These are phyloP conservation scores for Anguilla anguilla DNA, from an alignment of 2,797 vertebrate species.

Conservation along the genomic window DNA sequence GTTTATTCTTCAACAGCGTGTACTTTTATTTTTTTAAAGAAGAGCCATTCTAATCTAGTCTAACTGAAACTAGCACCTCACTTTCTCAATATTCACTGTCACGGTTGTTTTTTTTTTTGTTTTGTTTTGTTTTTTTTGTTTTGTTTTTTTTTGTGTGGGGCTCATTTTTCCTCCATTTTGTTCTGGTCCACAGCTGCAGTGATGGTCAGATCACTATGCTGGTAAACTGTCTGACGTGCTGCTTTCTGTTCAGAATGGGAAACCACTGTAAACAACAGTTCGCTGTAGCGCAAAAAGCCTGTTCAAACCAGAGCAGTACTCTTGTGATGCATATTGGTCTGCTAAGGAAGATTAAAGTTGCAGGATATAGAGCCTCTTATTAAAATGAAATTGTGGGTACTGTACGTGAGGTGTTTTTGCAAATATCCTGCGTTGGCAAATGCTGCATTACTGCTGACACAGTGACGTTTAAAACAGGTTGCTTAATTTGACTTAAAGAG, in stretches of 20 bases:
- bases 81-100: constrained; percentile 40
- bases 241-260: constrained; percentile 37
- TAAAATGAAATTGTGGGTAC: constrained; percentile 24
- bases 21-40: not conserved
- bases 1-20: not conserved
- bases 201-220: not conserved
- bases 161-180: constrained; percentile 56
- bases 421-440: not conserved
- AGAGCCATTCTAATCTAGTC: not conserved
- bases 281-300: constrained; percentile 52
- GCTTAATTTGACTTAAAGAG: not conserved
- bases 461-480: not conserved
- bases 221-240: constrained; percentile 46
- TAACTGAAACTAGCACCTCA: not conserved
- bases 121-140: constrained; percentile 27
- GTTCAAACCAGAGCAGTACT: constrained; percentile 28
- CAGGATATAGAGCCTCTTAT: not conserved
- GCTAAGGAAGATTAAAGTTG: constrained; percentile 44
- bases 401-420: not conserved
- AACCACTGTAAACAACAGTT: constrained; percentile 49
- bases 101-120: constrained; percentile 28
- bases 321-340: constrained; percentile 41
- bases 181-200: constrained; percentile 28
- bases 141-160: constrained; percentile 43
- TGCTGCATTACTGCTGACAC: not conserved